phyloP scores from a whole-genome alignment of 2,113 vertebrate genomes.

The Phyllostomus hastatus region DNA sequence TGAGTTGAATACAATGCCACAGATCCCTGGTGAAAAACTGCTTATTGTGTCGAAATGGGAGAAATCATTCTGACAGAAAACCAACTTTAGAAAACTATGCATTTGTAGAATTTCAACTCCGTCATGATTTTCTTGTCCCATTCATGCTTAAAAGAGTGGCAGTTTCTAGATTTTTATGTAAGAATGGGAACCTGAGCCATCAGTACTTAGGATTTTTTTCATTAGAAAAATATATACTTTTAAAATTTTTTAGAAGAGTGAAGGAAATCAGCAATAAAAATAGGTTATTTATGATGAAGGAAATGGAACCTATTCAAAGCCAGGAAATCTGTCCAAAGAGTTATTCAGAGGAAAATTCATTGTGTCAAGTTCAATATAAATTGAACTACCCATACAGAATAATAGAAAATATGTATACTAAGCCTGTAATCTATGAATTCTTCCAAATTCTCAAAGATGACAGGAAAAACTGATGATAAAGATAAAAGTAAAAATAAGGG shows the following conservation, averaged over 20 bases:
- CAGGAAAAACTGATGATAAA: background rate
- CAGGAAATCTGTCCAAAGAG: background rate
- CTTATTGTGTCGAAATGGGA: slow-evolving; percentile 56
- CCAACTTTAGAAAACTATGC: slow-evolving; percentile 50
- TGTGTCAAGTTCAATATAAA: background rate
- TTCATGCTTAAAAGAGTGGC: background rate
- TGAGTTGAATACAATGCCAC: slow-evolving; percentile 57
- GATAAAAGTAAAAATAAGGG: background rate
- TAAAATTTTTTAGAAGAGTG: background rate
- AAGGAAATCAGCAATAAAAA: background rate
- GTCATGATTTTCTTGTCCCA: background rate
- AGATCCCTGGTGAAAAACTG: slow-evolving; percentile 61
- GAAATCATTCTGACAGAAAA: slow-evolving; percentile 53
- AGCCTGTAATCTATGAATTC: background rate
- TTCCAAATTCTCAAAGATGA: background rate
- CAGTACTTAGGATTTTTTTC: background rate
- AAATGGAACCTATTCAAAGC: background rate
- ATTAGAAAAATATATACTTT: background rate
- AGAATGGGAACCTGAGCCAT: accelerated
- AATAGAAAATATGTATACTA: background rate
- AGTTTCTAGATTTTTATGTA: background rate
- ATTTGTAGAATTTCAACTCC: slow-evolving; percentile 8
- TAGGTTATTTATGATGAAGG: background rate
- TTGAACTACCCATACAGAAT: background rate
- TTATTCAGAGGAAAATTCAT: background rate